phyloP scores from a whole-genome alignment of 2,113 vertebrate genomes.

The Ornithorhynchus anatinus region DNA sequence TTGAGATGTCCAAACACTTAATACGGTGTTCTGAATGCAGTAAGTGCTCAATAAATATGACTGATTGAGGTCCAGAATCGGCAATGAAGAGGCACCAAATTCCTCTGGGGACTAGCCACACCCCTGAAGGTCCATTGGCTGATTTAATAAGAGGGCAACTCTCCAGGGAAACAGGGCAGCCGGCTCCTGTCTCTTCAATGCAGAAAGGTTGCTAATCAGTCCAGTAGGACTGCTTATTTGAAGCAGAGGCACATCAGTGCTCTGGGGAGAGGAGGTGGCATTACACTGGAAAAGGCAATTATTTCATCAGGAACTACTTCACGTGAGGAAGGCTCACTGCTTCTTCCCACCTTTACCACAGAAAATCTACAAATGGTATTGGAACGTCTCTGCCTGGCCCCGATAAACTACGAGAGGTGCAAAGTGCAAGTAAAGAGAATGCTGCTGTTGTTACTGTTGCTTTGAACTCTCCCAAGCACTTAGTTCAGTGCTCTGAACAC shows the following conservation, averaged over 20 bases:
- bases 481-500: too few relatives aligned
- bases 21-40: too few relatives aligned
- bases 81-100: not conserved
- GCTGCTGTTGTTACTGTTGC: too few relatives aligned
- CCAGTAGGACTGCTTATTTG: slow-evolving; percentile 43
- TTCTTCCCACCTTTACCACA: too few relatives aligned
- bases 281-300: slow-evolving; percentile 47
- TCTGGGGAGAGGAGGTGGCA: slow-evolving; percentile 1
- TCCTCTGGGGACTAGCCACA: not conserved
- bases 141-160: slow-evolving; percentile 49
- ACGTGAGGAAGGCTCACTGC: not conserved
- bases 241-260: slow-evolving; percentile 2
- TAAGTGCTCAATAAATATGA: too few relatives aligned
- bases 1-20: too few relatives aligned
- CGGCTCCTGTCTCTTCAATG: slow-evolving; percentile 11
- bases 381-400: too few relatives aligned
- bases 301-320: slow-evolving; percentile 67
- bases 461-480: too few relatives aligned
- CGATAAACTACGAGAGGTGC: too few relatives aligned
- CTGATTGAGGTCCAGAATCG: too few relatives aligned
- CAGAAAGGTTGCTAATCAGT: slow-evolving; percentile 46
- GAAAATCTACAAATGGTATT: too few relatives aligned
- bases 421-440: too few relatives aligned
- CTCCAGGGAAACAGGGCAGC: slow-evolving; percentile 8
- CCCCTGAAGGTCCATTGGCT: not conserved